Base-by-base conservation (phyloP, 2,888 invertebrate genomes). In the Synanthedon formicaeformis region DNA sequence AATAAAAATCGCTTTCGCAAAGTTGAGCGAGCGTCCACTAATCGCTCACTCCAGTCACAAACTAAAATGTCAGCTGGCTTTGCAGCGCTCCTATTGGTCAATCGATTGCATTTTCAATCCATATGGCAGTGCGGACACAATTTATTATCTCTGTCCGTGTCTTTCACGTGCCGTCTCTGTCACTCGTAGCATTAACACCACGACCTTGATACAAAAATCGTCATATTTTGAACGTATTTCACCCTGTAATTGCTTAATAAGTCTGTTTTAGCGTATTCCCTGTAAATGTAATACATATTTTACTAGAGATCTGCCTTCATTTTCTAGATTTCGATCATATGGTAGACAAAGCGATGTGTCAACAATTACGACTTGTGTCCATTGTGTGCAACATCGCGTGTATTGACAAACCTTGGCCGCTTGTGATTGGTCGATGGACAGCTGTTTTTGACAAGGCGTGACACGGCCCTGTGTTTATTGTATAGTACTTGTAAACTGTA, bases 1-100 rank as follows among this genome's bases (percentile, higher is more conserved):
- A 68, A 66, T 59, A 66, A 65, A 65, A 13, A 13, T n/a, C 14
- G 45, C 45, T 45, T 45, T n/a, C 45, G 45, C 66, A 65, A 71
- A 61, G 58, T 53, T 54, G 59, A 68, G 75, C 81, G 77, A 79
- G 73, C 83, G 81, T 69, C 76, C 57, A 51, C 34, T 53, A 61
- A 58, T 55, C 72, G 67, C 75, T 63, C 79, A 76, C 77, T 67
- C 64, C 64, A 67, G 66, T 70, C 76, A 67, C 73, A 72, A 70
- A 87, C 86, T 85, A 71, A 78, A 75, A 75, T 80, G 80, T 85
- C 87, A 88, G 88, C 87, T 88, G 88, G 73, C 71, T 60, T 64
- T 64, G 65, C 69, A 65, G 56, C 62, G 67, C 74, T 78, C 78
- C 71, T 78, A 87, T 88, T 88, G 86, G 87, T 78, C 72, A 82